phyloP scores from a whole-genome alignment of 2,888 invertebrate genomes.

The Conistra vaccinii region DNA sequence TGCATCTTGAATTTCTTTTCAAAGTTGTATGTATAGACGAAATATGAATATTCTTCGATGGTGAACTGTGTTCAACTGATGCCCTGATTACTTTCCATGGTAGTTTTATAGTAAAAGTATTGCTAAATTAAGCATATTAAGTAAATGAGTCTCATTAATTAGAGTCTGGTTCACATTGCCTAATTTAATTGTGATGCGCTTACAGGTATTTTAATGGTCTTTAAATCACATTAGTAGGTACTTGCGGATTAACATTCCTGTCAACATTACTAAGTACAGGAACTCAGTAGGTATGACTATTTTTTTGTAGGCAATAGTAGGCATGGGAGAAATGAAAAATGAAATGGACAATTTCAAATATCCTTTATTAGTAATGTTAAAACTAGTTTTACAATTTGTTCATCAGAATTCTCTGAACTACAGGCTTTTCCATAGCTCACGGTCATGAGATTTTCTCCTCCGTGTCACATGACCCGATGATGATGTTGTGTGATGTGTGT shows the following conservation, averaged over 20 bases:
- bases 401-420: no score
- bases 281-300: neutral
- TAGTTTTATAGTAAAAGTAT: constrained; percentile 51
- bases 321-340: no score
- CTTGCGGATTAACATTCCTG: constrained; percentile 13
- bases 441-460: no score
- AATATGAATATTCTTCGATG: constrained; percentile 9
- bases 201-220: constrained; percentile 36
- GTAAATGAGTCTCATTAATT: constrained; percentile 43
- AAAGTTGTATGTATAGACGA: neutral
- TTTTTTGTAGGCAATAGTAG: neutral
- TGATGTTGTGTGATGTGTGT: no score
- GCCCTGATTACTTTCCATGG: neutral
- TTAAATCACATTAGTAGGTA: constrained; percentile 13
- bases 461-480: no score
- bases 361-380: no score
- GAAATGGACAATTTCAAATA: no score
- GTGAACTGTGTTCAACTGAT: constrained; percentile 36
- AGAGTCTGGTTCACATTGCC: constrained; percentile 19
- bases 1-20: constrained; percentile 66
- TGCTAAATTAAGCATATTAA: constrained; percentile 41
- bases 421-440: no score
- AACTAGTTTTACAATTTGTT: no score
- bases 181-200: constrained; percentile 7
- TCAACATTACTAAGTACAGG: neutral